Evolutionary conservation across 2,113 vertebrate species (phyloP).

Genomic region (Pleuronectes platessa): DNA sequence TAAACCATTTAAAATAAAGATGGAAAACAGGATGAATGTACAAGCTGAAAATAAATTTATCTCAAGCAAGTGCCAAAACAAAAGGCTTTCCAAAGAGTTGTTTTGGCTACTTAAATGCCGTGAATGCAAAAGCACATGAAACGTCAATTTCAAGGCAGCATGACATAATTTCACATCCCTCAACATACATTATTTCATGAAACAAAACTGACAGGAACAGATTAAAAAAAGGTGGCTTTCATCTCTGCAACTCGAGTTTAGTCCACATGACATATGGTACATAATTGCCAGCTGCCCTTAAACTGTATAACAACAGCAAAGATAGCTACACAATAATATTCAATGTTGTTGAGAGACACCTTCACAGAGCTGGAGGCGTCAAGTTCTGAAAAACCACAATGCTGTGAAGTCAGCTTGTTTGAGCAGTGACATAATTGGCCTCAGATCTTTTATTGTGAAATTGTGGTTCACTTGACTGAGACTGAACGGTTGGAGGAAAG

Average conservation of each 20-base stretch:
- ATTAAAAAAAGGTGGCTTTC: conserved; percentile 19
- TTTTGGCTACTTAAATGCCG: conserved; percentile 16
- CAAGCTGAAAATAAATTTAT: conserved; percentile 10
- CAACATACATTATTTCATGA: conserved; percentile 40
- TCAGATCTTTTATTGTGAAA: conserved; percentile 18
- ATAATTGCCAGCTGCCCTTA: conserved; percentile 18
- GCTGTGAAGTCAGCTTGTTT: conserved; percentile 1
- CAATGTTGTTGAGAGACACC: not conserved
- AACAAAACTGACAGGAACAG: conserved; percentile 16
- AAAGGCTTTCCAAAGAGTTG: not conserved
- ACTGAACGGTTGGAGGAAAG: not conserved
- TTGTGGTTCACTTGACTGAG: conserved; percentile 21
- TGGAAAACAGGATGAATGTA: conserved; percentile 12
- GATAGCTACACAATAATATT: not conserved
- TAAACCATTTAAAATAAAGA: not conserved
- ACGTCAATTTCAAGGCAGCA: conserved; percentile 45
- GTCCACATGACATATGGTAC: conserved; percentile 6
- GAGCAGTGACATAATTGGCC: conserved; percentile 29
- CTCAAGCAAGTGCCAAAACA: not conserved
- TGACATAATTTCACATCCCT: conserved; percentile 42
- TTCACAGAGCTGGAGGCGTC: not conserved
- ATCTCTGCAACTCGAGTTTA: conserved; percentile 37
- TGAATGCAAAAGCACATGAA: conserved; percentile 20
- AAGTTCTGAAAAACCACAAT: conserved; percentile 15
- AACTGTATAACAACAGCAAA: conserved; percentile 24